These are phyloP conservation scores for Trichogramma dendrolimi DNA, from an alignment of 2,888 invertebrate genomes.

Conservation along the genomic window DNA sequence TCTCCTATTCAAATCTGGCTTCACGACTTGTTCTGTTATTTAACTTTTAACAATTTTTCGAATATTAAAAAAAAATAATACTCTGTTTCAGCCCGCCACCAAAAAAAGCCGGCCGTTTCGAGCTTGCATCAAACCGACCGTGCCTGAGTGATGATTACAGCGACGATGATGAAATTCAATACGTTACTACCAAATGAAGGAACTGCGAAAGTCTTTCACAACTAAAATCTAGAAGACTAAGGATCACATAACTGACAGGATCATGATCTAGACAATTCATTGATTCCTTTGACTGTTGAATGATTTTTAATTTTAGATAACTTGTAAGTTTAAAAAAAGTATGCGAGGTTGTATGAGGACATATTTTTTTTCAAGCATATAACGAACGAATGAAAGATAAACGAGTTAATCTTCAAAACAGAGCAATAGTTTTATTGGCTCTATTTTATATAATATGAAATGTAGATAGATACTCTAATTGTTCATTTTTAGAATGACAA, in stretches of 20 bases:
- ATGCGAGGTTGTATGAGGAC: no score
- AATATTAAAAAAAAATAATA: neutral
- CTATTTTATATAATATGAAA: no score
- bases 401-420: no score
- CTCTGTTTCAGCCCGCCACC: slow-evolving; percentile 51
- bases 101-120: slow-evolving; percentile 52
- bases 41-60: slow-evolving; percentile 10
- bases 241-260: no score
- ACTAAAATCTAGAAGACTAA: slow-evolving; percentile 12
- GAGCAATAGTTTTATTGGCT: no score
- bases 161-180: slow-evolving; percentile 45
- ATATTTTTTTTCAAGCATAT: no score
- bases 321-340: no score
- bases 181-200: slow-evolving; percentile 23
- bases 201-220: slow-evolving; percentile 11
- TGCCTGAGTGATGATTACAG: slow-evolving; percentile 50
- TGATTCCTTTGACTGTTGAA: no score
- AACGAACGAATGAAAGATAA: no score
- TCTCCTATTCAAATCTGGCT: neutral
- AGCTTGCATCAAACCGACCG: slow-evolving; percentile 43
- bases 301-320: slow-evolving; percentile 13
- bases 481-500: no score
- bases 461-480: no score
- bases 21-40: neutral
- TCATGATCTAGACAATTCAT: no score